Conservation (phyloP, 2,888 invertebrate species). For the Oscheius myriophilus region DNA sequence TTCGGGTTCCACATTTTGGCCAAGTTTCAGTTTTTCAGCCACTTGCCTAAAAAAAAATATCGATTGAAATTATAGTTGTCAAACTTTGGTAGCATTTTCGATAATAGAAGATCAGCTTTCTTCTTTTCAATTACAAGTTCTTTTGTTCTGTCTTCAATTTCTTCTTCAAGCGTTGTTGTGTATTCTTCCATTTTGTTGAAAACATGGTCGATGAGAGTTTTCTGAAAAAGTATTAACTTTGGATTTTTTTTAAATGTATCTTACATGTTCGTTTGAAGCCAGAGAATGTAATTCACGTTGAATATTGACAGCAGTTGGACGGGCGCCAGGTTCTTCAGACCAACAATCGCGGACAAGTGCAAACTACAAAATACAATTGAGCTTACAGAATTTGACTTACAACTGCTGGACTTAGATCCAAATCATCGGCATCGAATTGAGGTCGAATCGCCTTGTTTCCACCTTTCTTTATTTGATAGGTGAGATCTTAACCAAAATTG, state of each 20-base stretch:
- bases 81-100: conserved; percentile 64
- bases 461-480: conserved; percentile 56
- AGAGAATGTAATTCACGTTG: conserved; percentile 37
- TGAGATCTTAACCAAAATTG: conserved; percentile 40
- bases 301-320: conserved; percentile 51
- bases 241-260: background rate
- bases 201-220: conserved; percentile 67
- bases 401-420: conserved; percentile 50
- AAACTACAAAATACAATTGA: conserved; percentile 49
- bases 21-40: conserved; percentile 64
- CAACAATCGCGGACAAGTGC: conserved; percentile 63
- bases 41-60: conserved; percentile 65
- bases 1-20: conserved; percentile 66
- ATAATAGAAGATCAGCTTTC: conserved; percentile 60
- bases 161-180: conserved; percentile 59
- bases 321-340: conserved; percentile 55
- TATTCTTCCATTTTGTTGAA: conserved; percentile 66
- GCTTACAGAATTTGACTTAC: conserved; percentile 24
- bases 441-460: conserved; percentile 40
- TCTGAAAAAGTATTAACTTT: conserved; percentile 33
- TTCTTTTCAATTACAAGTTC: conserved; percentile 66
- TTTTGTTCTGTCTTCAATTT: conserved; percentile 62
- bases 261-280: conserved; percentile 33
- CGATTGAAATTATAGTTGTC: background rate
- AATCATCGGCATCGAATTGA: conserved; percentile 46